Base-by-base conservation (phyloP, 1,140 invertebrate species). In the Akabosia matsudoensis region DNA sequence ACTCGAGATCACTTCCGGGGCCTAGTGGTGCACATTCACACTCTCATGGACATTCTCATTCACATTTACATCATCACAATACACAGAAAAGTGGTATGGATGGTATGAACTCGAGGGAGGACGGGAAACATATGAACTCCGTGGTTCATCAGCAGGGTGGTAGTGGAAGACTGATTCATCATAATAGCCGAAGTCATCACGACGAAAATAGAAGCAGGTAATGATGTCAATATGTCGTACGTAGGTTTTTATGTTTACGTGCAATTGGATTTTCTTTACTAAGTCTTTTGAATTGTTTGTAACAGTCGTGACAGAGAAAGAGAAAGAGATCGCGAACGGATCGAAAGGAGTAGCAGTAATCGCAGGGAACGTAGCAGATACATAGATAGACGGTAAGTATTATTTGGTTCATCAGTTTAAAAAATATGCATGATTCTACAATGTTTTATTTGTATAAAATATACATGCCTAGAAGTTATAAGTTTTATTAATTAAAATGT, bases 31-130 rank as follows among this genome's bases (percentile, higher is more conserved):
- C 14, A 18, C 45, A 51, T 28, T 76, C 61, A 61, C 78, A 78
- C 31, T 74, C 76, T 51, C 75, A 75, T 24, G 74, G 76, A 31
- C 72, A 79, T 14, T 74, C 64, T 18, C 56, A 76, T 61, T 75
- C 74, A 34, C 33, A 72, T 37, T 64, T 22, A 24, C 70, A 72
- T 70, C 52, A 74, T 0, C 24, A 73, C 28, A 45, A 26, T 33
- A 72, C 52, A 26, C 72, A 34, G 33, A 74, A 72, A 24, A 22
- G 24, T 70, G 33, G 33, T 1, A 3, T 45, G n/a, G 33, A 72
- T 34, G 70, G 37, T 26, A 28, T 26, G 3, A 4, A 13, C 7
- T 72, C 33, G 2, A 72, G 70, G 37, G 70, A 72, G 3, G 70
- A 72, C 16, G 22, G 34, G 61, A 67, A 67, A 67, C 61, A 67